A percentile compares a stretch with the other conserved stretches of the same genome.
These are phyloP conservation scores for Carettochelys insculpta DNA, from an alignment of 2,113 vertebrate genomes.

Conservation along the genomic window DNA sequence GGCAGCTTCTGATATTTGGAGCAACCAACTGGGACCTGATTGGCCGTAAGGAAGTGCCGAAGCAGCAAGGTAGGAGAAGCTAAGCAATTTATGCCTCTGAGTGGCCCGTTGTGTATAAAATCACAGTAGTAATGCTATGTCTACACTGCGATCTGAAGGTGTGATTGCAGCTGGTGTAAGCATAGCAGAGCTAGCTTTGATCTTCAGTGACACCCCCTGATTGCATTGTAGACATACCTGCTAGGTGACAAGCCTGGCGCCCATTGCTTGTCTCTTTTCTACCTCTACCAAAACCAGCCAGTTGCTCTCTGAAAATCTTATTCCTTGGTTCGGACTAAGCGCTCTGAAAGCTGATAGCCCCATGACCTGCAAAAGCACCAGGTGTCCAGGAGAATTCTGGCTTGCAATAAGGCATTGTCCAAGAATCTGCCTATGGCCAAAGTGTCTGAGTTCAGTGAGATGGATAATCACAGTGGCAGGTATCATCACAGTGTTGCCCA, in stretches of 20 bases:
- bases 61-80: slow-evolving; percentile 87
- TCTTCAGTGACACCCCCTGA: background rate
- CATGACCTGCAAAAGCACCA: background rate
- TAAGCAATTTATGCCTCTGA: background rate
- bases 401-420: background rate
- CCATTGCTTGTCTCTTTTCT: no score
- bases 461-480: background rate
- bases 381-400: background rate
- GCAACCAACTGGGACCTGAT: slow-evolving; percentile 98
- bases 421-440: background rate
- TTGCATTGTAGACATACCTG: background rate
- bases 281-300: background rate
- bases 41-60: slow-evolving; percentile 96
- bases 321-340: background rate
- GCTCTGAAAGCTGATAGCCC: background rate
- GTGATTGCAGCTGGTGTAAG: background rate
- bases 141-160: background rate
- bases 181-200: background rate
- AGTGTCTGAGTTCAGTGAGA: background rate
- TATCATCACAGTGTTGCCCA: background rate
- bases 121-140: background rate
- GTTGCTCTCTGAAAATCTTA: background rate
- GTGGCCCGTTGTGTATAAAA: background rate
- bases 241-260: background rate
- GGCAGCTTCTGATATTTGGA: slow-evolving; percentile 93